Conservation (phyloP, 1,140 invertebrate genomes). For the Batillaria attramentaria region DNA sequence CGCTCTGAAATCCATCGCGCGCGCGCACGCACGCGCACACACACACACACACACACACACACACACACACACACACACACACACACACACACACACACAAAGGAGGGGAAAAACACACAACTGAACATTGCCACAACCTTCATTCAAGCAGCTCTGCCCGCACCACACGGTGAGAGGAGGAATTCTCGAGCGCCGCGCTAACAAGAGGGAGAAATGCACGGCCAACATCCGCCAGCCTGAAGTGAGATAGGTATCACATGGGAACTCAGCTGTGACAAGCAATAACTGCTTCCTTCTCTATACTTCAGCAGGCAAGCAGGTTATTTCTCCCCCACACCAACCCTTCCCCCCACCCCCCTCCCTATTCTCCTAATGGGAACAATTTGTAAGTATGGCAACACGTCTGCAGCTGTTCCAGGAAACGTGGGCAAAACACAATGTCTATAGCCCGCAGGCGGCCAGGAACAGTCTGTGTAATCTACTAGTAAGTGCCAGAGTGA, state of each 20-base stretch:
- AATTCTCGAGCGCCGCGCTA: not conserved
- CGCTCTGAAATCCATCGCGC: not conserved
- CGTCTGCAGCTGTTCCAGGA: no score
- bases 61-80: slow-evolving; percentile 8
- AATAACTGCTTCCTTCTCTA: not conserved
- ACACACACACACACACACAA: slow-evolving; percentile 2
- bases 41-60: slow-evolving; percentile 8
- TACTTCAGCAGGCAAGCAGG: not conserved
- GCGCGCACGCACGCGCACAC: not conserved
- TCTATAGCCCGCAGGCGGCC: no score
- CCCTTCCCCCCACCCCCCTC: not conserved
- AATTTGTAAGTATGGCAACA: not conserved
- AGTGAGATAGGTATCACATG: no score
- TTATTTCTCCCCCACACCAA: not conserved
- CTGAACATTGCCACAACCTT: not conserved
- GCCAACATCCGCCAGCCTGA: no score
- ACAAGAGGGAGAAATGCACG: not conserved
- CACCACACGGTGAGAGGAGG: not conserved
- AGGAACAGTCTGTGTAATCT: no score
- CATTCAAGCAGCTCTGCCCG: not conserved
- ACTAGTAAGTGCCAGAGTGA: no score
- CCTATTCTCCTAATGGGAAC: not conserved
- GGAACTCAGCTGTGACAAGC: not conserved
- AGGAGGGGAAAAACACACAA: not conserved
- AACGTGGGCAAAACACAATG: no score